Conservation (phyloP, 2,888 invertebrate species). For the Hybos culiciformis region DNA sequence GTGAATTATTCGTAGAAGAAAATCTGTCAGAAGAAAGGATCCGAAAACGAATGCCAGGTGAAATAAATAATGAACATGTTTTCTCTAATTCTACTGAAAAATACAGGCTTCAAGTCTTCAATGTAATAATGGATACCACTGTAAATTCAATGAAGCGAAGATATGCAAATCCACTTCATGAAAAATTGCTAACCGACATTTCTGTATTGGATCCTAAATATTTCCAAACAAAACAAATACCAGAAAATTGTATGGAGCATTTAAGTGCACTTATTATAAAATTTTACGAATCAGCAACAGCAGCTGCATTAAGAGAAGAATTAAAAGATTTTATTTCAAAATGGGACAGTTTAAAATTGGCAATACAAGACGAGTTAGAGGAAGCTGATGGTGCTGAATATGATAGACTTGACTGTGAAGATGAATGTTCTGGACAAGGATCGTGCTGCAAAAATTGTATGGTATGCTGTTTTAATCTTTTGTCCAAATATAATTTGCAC, state of each 20-base stretch:
- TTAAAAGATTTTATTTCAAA: not conserved
- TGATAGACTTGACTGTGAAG: not conserved
- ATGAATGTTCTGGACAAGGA: not conserved
- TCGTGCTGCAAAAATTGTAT: slow-evolving; percentile 1
- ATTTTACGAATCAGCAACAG: not conserved
- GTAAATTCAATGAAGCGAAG: not conserved
- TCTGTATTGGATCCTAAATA: not conserved
- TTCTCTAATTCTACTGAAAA: not conserved
- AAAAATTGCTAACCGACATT: not conserved
- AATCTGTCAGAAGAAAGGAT: not conserved
- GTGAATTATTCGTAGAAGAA: not conserved
- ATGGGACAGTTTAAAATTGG: not conserved
- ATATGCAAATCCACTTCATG: not conserved
- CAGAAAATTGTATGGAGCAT: not conserved
- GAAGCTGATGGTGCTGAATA: not conserved
- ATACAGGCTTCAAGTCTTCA: not conserved
- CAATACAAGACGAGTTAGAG: not conserved
- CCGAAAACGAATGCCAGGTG: not conserved
- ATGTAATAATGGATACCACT: not conserved
- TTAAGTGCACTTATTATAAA: not conserved
- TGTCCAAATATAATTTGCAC: not conserved
- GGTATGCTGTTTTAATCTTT: slow-evolving; percentile 1
- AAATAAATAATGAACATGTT: not conserved
- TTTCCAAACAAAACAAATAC: not conserved
- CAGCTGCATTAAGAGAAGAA: not conserved